Evolutionary conservation across 2,113 vertebrate genomes (phyloP).

Genomic region (Onychorhynchus coronatus): DNA sequence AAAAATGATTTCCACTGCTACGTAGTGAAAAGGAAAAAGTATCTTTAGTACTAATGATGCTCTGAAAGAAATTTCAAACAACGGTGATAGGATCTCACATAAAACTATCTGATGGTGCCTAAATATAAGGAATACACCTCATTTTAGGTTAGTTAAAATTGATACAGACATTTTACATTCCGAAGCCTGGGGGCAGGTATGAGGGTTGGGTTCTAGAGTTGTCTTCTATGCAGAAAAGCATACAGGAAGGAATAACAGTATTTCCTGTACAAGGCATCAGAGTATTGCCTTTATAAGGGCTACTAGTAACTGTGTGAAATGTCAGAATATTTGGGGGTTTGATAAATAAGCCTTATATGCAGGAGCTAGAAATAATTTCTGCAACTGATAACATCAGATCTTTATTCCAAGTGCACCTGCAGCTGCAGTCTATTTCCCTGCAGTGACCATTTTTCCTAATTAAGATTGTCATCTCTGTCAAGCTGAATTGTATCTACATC

Average conservation of each 20-base stretch:
- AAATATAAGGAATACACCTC: background rate
- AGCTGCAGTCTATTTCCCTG: background rate
- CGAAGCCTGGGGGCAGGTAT: accelerated
- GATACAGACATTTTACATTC: background rate
- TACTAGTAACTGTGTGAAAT: background rate
- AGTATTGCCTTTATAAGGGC: background rate
- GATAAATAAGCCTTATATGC: background rate
- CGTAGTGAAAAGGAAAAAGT: background rate
- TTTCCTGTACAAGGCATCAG: background rate
- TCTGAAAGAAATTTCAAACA: background rate
- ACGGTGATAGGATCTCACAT: background rate
- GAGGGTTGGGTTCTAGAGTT: background rate
- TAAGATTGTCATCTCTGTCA: background rate
- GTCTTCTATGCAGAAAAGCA: background rate
- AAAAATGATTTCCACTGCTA: background rate
- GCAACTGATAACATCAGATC: background rate
- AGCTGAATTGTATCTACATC: conserved; percentile 4
- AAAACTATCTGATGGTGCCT: background rate
- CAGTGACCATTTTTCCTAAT: background rate
- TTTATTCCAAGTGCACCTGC: background rate
- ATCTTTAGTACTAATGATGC: background rate
- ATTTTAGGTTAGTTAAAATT: background rate
- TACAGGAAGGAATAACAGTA: background rate
- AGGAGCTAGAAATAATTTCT: background rate
- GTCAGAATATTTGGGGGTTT: background rate